phyloP scores from a whole-genome alignment of 2,888 invertebrate genomes.

The Argyra leucocephala region DNA sequence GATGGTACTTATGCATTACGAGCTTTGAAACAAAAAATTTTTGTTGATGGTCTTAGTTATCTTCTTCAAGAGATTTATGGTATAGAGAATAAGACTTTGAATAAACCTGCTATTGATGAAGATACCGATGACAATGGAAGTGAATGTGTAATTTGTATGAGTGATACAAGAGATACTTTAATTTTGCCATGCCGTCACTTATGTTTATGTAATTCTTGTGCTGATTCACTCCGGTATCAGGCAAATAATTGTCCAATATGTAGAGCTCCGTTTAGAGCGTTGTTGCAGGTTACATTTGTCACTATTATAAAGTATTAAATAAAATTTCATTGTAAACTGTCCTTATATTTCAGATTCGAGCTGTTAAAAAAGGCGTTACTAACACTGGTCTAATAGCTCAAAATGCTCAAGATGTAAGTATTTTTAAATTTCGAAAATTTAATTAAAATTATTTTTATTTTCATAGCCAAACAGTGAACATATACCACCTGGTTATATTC shows the following conservation, averaged over 20 bases:
- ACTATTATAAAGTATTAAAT: too few species aligned
- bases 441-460: slow-evolving; percentile 11
- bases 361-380: slow-evolving; percentile 64
- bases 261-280: slow-evolving; percentile 93
- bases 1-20: slow-evolving; percentile 83
- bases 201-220: slow-evolving; percentile 93
- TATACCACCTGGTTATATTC: slow-evolving; percentile 87
- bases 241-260: slow-evolving; percentile 99
- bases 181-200: slow-evolving; percentile 95
- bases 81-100: slow-evolving; percentile 93
- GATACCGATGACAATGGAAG: slow-evolving; percentile 89
- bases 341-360: slow-evolving; percentile 52
- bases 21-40: slow-evolving; percentile 94
- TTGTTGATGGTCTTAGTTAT: slow-evolving; percentile 93
- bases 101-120: slow-evolving; percentile 55
- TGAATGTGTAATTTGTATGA: slow-evolving; percentile 99
- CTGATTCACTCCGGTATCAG: slow-evolving; percentile 91
- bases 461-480: slow-evolving; percentile 41
- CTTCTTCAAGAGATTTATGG: slow-evolving; percentile 98
- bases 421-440: background rate
- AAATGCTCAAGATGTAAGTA: slow-evolving; percentile 55
- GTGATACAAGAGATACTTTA: slow-evolving; percentile 91
- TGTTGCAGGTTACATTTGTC: slow-evolving; percentile 56
- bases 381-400: slow-evolving; percentile 38
- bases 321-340: background rate